A percentile compares a stretch with the other conserved stretches of the same genome.
phyloP scores from a whole-genome alignment of 2,113 vertebrate species.

The Cyanoderma ruficeps region DNA sequence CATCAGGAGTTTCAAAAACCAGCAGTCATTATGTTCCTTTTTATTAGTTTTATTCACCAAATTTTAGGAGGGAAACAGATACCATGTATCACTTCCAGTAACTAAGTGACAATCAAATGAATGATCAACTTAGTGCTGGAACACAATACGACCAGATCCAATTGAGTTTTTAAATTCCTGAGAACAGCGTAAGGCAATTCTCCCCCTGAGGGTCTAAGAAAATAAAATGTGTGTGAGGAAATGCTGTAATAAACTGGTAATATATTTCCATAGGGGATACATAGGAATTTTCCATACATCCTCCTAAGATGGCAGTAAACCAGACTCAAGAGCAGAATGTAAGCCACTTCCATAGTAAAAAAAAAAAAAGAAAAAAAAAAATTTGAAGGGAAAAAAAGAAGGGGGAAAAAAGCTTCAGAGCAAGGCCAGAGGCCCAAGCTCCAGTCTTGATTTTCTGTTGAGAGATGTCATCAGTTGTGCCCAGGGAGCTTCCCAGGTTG shows the following conservation, averaged over 20 bases:
- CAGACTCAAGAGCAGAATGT: neutral
- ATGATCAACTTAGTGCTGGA: neutral
- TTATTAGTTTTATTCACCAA: neutral
- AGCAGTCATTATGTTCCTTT: neutral
- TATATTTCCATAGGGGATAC: slow-evolving; percentile 48
- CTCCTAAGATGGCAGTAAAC: slow-evolving; percentile 25
- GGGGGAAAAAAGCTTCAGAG: neutral
- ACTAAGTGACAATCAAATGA: slow-evolving; percentile 2
- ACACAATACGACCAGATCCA: neutral
- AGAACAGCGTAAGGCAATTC: slow-evolving; percentile 40
- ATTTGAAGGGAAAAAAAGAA: no score
- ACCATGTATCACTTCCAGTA: neutral
- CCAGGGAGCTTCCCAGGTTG: neutral
- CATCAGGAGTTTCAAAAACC: neutral
- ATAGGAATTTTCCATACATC: slow-evolving; percentile 42
- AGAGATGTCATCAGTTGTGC: neutral
- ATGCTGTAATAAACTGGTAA: slow-evolving; percentile 49
- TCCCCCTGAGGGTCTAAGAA: slow-evolving; percentile 16
- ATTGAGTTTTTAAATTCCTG: slow-evolving; percentile 30
- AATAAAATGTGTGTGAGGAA: slow-evolving; percentile 50
- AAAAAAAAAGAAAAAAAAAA: no score
- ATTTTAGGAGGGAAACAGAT: neutral
- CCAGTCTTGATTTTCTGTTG: neutral
- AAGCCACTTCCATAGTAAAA: neutral
- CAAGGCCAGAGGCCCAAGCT: neutral